These are phyloP conservation scores for Mus caroli DNA, from an alignment of 2,797 vertebrate genomes.

Conservation along the genomic window DNA sequence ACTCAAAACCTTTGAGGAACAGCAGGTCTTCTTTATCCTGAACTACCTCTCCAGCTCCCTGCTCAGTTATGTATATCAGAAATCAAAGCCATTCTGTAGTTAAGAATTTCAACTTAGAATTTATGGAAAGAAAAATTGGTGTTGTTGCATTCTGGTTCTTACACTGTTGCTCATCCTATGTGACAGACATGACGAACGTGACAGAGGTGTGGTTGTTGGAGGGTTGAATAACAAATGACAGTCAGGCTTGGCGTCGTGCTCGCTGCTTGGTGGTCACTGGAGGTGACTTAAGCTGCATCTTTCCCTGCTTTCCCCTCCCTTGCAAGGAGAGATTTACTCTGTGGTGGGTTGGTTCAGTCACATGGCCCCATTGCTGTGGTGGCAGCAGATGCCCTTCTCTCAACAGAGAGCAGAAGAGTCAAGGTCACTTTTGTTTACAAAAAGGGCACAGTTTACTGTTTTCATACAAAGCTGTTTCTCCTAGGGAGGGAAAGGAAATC, in stretches of 20 bases:
- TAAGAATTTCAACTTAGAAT: conserved; percentile 51
- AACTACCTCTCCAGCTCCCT: not conserved
- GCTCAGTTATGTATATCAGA: not conserved
- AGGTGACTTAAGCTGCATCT: conserved; percentile 14
- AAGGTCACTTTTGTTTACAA: not conserved
- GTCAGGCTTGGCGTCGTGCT: not conserved
- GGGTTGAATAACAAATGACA: not conserved
- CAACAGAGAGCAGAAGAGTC: not conserved
- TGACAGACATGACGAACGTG: not conserved
- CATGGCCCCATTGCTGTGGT: too few relatives aligned
- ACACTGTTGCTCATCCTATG: not conserved
- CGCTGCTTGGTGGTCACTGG: not conserved
- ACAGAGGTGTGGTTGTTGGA: not conserved
- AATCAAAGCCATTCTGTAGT: conserved; percentile 19
- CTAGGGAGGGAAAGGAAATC: not conserved
- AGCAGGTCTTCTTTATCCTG: not conserved
- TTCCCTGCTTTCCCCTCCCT: not conserved
- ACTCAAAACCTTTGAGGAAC: not conserved
- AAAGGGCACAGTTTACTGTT: not conserved
- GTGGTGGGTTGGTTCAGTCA: not conserved
- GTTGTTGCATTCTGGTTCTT: not conserved
- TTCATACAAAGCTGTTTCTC: conserved; percentile 30
- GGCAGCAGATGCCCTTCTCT: not conserved
- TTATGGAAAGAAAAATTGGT: not conserved
- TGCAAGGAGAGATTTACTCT: not conserved